Evolutionary conservation across 2,888 invertebrate species (phyloP).

Genomic region (Sycophila texana): DNA sequence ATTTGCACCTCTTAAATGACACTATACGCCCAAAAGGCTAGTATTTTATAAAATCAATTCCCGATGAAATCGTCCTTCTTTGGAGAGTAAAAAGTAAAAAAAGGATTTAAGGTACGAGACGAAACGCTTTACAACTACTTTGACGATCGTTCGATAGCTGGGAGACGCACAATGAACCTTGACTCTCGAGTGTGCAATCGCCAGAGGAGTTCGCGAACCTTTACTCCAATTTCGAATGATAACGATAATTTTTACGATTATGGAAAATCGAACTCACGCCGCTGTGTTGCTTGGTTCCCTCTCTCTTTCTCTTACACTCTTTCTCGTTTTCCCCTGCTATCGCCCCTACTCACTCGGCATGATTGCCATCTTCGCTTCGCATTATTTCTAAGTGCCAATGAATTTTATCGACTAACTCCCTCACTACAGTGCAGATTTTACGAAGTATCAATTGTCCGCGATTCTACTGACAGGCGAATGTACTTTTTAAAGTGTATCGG

Average conservation of each 20-base stretch:
- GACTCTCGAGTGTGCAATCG: conserved; percentile 43
- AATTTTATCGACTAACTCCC: background rate
- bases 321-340: conserved; percentile 6
- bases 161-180: conserved; percentile 51
- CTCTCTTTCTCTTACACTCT: background rate
- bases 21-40: too few relatives aligned
- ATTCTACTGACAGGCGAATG: too few relatives aligned
- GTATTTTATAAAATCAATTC: too few relatives aligned
- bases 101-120: too few relatives aligned
- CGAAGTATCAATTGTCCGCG: background rate
- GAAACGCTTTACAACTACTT: conserved; percentile 4
- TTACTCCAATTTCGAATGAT: conserved; percentile 45
- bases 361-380: conserved; percentile 16
- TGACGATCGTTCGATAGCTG: background rate
- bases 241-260: conserved; percentile 46
- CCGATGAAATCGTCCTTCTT: too few relatives aligned
- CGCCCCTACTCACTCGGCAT: conserved; percentile 1
- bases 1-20: too few relatives aligned
- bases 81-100: too few relatives aligned
- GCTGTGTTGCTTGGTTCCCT: background rate
- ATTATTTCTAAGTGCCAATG: conserved; percentile 11
- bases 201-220: conserved; percentile 32
- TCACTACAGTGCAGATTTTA: background rate
- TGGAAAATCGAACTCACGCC: conserved; percentile 40
- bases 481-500: too few relatives aligned